phyloP scores from a whole-genome alignment of 2,888 invertebrate genomes.

The Nomada hirtipes region DNA sequence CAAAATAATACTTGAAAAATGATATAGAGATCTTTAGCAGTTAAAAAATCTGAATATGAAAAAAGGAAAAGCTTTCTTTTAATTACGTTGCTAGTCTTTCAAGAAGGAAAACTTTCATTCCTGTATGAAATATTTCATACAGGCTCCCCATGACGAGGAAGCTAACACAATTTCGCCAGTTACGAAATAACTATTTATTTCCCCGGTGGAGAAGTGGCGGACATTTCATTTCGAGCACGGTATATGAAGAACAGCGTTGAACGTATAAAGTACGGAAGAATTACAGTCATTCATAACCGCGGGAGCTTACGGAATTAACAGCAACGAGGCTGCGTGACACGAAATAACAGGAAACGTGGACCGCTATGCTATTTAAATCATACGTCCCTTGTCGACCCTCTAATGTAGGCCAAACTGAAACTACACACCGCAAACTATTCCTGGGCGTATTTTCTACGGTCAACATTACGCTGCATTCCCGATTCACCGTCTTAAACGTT shows the following conservation, averaged over 20 bases:
- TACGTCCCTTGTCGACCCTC: slow-evolving; percentile 57
- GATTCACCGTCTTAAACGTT: not conserved
- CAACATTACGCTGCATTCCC: not conserved
- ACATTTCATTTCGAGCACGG: slow-evolving; percentile 18
- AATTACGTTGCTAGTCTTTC: too few relatives aligned
- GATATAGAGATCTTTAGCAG: too few relatives aligned
- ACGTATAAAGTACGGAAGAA: slow-evolving; percentile 27
- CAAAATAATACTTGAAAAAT: too few relatives aligned
- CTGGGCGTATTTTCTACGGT: slow-evolving; percentile 14
- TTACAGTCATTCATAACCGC: slow-evolving; percentile 51
- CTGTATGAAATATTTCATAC: too few relatives aligned
- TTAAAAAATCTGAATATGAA: too few relatives aligned
- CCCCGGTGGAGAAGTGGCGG: too few relatives aligned
- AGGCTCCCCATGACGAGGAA: too few relatives aligned
- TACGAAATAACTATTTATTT: slow-evolving; percentile 9
- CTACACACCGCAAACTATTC: slow-evolving; percentile 48
- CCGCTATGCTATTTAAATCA: slow-evolving; percentile 66
- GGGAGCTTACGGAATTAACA: slow-evolving; percentile 50
- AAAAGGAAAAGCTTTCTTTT: too few relatives aligned
- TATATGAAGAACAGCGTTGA: slow-evolving; percentile 7
- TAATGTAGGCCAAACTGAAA: slow-evolving; percentile 66
- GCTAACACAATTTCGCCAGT: not conserved
- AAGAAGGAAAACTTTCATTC: too few relatives aligned
- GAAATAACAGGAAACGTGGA: slow-evolving; percentile 61
- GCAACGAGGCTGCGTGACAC: slow-evolving; percentile 47